These are phyloP conservation scores for Eristalinus sepulchralis DNA, from an alignment of 2,888 invertebrate species.

Conservation along the genomic window DNA sequence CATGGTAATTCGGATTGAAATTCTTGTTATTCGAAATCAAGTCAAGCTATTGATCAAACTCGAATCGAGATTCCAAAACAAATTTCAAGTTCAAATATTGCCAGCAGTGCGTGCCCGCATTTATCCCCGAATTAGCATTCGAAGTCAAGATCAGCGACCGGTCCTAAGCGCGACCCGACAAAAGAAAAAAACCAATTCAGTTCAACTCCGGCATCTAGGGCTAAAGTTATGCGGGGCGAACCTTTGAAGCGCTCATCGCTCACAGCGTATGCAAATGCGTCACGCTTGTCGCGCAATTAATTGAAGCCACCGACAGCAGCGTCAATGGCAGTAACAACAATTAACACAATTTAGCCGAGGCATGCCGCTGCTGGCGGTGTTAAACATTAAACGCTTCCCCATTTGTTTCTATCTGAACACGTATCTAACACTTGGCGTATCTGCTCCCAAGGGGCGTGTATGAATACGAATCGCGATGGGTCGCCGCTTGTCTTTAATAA, in stretches of 20 bases:
- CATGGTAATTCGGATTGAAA: not conserved
- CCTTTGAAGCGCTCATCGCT: not conserved
- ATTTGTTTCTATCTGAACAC: slow-evolving; percentile 63
- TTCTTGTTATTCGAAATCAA: not conserved
- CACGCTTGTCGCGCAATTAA: not conserved
- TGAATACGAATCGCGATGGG: slow-evolving; percentile 38
- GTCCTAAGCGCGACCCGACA: not conserved
- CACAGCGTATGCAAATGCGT: not conserved
- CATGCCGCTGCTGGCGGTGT: not conserved
- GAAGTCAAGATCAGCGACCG: not conserved
- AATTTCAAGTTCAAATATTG: not conserved
- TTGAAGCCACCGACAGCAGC: not conserved
- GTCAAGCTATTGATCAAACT: not conserved
- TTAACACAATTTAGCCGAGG: slow-evolving; percentile 42
- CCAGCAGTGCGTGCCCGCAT: not conserved
- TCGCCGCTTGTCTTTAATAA: slow-evolving; percentile 49
- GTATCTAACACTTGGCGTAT: slow-evolving; percentile 66
- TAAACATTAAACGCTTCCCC: slow-evolving; percentile 57
- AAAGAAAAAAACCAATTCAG: too few species aligned
- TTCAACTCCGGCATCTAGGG: not conserved
- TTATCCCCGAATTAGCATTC: not conserved
- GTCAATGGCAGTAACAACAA: slow-evolving; percentile 13
- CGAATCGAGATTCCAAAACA: too few species aligned
- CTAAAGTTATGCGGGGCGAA: not conserved
- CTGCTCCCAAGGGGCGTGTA: slow-evolving; percentile 70